Evolutionary conservation across 2,113 vertebrate genomes (phyloP).

Genomic region (Neoarius graeffei): DNA sequence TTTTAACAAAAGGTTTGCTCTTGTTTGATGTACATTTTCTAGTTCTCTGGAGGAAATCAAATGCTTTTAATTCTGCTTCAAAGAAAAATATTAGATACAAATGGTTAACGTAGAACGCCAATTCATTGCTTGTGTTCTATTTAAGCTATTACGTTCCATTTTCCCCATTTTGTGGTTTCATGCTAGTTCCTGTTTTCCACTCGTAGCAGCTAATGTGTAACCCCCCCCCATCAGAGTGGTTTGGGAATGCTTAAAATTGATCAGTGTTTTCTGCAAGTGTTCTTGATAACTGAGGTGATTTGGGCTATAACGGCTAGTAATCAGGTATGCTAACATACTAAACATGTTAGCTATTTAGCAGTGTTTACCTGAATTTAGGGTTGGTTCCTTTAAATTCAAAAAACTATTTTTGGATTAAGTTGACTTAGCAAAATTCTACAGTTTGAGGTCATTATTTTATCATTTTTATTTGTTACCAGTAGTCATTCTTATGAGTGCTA

Average conservation of each 20-base stretch:
- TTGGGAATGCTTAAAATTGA: neutral
- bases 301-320: neutral
- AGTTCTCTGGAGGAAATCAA: neutral
- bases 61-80: neutral
- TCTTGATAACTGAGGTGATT: neutral
- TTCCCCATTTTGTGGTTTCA: neutral
- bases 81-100: neutral
- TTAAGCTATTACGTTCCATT: neutral
- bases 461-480: neutral
- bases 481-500: neutral
- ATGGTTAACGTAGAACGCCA: neutral
- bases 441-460: neutral
- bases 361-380: neutral
- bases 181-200: neutral
- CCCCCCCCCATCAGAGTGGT: neutral
- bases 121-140: neutral
- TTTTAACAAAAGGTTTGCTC: neutral
- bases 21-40: neutral
- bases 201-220: neutral
- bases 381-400: neutral
- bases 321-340: neutral
- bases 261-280: neutral
- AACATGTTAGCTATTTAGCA: neutral
- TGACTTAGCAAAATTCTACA: neutral
- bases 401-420: neutral